Evolutionary conservation across 1,140 invertebrate genomes (phyloP), one percentile per base, ranked within the genome.

Genomic region (Stenopsyche tienmushanensis): DNA sequence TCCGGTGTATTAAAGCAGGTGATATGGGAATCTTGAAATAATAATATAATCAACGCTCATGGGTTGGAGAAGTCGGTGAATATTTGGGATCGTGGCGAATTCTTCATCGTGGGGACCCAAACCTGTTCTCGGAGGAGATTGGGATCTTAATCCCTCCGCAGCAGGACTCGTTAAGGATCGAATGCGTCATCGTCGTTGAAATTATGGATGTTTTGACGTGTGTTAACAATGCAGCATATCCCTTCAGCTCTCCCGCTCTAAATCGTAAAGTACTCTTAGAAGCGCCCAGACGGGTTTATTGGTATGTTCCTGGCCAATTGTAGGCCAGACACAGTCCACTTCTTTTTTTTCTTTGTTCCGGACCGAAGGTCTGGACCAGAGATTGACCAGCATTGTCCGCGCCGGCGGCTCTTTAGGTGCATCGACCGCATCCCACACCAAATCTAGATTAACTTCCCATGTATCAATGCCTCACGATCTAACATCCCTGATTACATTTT

Each of bases 341-440:
- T 34, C 13, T 34, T 60, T 66, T 66, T 47, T 66, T 65, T 47
- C 29, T 13, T 34, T 34, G 29, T 34, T 34, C 29, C 29, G 29
- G 34, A 29, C 53, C 0, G 25, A 53, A 49, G 57, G 55, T 24
- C 44, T 25, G 29, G 57, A 25, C 42, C 53, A 47, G 25, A 42
- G 34, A 21, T 52, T 25, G 57, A 52, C 57, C 50, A 59, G 58
- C 49, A 67, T 67, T 67, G 65, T 67, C 50, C 57, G 58, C 57
- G 20, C 7, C 34, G 34, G 34, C 7, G 34, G 34, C 34, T 60
- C 57, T 49, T 5, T 17, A 17, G 45, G 45, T n/a, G 53, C 57
- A 59, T 59, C 57, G 57, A 59, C 57, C 57, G 57, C 20, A 21
- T 42, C 57, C 18, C 41, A 29, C 26, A 41, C 39, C 9, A 59